A percentile compares a stretch with the other conserved stretches of the same genome.
Evolutionary conservation across 2,797 vertebrate genomes (phyloP).

Genomic region (Gambusia yucatana): DNA sequence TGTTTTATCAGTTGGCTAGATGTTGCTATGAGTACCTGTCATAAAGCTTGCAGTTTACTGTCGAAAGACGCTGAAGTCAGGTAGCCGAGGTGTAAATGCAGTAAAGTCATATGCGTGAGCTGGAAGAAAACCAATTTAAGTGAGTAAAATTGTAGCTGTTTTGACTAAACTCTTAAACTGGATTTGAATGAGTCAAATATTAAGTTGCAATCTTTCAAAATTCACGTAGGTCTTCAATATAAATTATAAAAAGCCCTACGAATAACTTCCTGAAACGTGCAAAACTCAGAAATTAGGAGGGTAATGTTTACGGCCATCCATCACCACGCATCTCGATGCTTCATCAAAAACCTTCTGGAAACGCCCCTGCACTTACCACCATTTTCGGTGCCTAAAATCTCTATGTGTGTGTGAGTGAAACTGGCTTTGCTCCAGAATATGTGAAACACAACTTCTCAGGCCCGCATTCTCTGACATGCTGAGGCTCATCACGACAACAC

Average conservation of each 20-base stretch:
- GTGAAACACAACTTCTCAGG: slow-evolving; percentile 41
- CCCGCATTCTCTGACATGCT: slow-evolving; percentile 70
- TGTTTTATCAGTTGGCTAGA: background rate
- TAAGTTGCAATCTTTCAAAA: background rate
- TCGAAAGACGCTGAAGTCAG: background rate
- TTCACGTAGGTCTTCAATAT: background rate
- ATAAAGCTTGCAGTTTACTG: background rate
- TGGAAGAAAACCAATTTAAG: background rate
- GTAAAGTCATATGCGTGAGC: background rate
- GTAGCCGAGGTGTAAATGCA: background rate
- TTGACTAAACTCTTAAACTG: background rate
- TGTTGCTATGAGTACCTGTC: background rate
- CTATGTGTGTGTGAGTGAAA: background rate
- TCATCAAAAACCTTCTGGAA: background rate
- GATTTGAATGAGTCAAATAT: background rate
- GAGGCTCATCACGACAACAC: slow-evolving; percentile 46
- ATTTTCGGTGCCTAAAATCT: background rate
- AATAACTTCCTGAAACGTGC: background rate
- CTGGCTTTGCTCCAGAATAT: slow-evolving; percentile 37
- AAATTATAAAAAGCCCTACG: background rate
- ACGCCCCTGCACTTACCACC: background rate
- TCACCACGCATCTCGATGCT: background rate
- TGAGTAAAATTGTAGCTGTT: background rate
- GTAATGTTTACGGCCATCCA: background rate
- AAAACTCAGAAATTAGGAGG: background rate